Percentiles rank a stretch among this genome's conserved stretches.
phyloP scores from a whole-genome alignment of 2,797 vertebrate species.

The Alcedo quadribrachys region DNA sequence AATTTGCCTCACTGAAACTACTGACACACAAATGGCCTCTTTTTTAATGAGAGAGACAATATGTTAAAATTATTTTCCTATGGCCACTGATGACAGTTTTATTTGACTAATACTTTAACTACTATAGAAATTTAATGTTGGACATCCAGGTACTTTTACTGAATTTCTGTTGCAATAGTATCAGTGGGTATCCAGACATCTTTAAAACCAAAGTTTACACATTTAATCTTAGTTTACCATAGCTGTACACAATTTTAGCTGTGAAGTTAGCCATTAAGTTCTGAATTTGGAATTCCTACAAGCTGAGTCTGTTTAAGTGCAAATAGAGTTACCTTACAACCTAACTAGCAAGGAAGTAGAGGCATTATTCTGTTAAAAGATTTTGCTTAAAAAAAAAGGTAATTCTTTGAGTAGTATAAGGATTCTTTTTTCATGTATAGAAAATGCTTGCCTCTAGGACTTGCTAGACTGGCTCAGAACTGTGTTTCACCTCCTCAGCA shows the following conservation, averaged over 20 bases:
- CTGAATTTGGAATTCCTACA: neutral
- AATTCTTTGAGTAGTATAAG: neutral
- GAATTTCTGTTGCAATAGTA: neutral
- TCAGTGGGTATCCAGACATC: neutral
- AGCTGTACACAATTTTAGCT: neutral
- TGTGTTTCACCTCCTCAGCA: neutral
- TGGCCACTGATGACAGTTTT: neutral
- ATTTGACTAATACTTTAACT: neutral
- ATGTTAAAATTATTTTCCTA: neutral
- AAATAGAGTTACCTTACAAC: neutral
- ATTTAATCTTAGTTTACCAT: neutral
- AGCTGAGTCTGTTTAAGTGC: neutral
- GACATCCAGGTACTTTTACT: neutral
- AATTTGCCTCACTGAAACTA: rapidly evolving
- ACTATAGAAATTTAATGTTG: neutral
- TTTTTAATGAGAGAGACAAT: neutral
- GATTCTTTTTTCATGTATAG: neutral
- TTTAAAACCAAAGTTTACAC: neutral
- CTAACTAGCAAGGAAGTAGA: neutral
- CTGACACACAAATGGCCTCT: neutral
- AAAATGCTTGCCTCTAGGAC: neutral
- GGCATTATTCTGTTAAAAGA: neutral
- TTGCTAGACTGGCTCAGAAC: neutral
- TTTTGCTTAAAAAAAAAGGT: neutral
- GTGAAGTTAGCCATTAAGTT: neutral